A percentile compares a stretch with the other conserved stretches of the same genome.
Evolutionary conservation across 2,888 invertebrate species (phyloP).

Genomic region (Diaperis boleti): DNA sequence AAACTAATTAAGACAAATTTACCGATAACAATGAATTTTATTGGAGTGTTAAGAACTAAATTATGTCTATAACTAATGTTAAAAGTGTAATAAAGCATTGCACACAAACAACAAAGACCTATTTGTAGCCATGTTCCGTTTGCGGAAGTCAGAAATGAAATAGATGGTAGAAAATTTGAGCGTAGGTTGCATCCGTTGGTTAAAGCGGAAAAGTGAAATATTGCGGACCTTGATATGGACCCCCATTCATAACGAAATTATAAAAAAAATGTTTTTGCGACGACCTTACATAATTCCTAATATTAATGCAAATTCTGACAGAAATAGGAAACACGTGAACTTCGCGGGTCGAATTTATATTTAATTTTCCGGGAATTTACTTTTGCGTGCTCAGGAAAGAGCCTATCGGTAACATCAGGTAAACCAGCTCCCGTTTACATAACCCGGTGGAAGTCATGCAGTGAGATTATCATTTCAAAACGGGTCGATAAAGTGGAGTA

Average conservation of each 20-base stretch:
- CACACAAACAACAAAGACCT: no score
- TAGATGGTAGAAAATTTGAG: no score
- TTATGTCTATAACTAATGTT: no score
- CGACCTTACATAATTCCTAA: not conserved
- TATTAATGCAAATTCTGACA: slow-evolving; percentile 19
- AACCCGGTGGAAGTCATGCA: slow-evolving; percentile 35
- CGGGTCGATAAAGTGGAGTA: slow-evolving; percentile 46
- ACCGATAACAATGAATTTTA: no score
- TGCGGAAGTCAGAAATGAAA: no score
- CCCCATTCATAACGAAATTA: slow-evolving; percentile 11
- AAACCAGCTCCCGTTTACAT: slow-evolving; percentile 28
- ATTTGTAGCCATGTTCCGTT: no score
- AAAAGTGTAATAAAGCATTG: no score
- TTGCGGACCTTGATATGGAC: not conserved
- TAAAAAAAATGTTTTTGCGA: slow-evolving; percentile 2
- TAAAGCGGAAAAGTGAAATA: not conserved
- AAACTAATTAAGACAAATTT: no score
- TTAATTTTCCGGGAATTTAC: slow-evolving; percentile 24
- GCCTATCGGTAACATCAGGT: slow-evolving; percentile 25
- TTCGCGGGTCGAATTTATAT: slow-evolving; percentile 10
- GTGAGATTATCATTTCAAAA: slow-evolving; percentile 27
- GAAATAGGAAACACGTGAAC: slow-evolving; percentile 2
- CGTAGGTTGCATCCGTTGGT: not conserved
- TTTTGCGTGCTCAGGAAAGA: slow-evolving; percentile 17
- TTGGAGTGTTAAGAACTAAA: no score